Evolutionary conservation across 2,113 vertebrate species (phyloP).

Genomic region (Isurus oxyrinchus): DNA sequence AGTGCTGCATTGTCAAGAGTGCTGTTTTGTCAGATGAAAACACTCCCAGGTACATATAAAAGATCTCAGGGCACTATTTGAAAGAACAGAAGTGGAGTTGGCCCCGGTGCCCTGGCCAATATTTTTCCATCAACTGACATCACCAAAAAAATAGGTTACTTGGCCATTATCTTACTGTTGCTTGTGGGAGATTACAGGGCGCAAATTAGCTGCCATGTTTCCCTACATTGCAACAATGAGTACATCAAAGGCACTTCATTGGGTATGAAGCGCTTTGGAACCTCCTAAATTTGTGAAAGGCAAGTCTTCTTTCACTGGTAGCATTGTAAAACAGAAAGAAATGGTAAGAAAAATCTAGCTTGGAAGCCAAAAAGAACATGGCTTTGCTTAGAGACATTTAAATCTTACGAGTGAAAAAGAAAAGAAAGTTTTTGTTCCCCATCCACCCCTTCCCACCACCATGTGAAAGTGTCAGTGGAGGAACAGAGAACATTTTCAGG

Average conservation of each 20-base stretch:
- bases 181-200: neutral
- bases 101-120: neutral
- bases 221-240: neutral
- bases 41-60: too few species aligned
- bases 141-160: neutral
- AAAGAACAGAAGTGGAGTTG: neutral
- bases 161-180: neutral
- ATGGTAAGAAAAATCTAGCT: neutral
- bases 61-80: neutral
- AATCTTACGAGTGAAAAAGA: neutral
- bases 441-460: too few species aligned
- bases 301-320: neutral
- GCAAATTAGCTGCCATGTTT: neutral
- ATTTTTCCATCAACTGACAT: neutral
- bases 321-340: neutral
- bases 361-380: neutral
- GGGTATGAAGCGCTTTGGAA: neutral
- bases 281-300: neutral
- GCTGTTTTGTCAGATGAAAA: neutral
- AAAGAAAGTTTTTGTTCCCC: neutral
- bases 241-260: neutral
- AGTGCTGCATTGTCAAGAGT: neutral
- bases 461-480: too few species aligned
- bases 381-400: neutral
- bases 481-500: too few species aligned